Percentiles rank a stretch among this genome's conserved stretches.
These are phyloP conservation scores for Callorhinus ursinus DNA, from an alignment of 2,113 vertebrate species.

Conservation along the genomic window DNA sequence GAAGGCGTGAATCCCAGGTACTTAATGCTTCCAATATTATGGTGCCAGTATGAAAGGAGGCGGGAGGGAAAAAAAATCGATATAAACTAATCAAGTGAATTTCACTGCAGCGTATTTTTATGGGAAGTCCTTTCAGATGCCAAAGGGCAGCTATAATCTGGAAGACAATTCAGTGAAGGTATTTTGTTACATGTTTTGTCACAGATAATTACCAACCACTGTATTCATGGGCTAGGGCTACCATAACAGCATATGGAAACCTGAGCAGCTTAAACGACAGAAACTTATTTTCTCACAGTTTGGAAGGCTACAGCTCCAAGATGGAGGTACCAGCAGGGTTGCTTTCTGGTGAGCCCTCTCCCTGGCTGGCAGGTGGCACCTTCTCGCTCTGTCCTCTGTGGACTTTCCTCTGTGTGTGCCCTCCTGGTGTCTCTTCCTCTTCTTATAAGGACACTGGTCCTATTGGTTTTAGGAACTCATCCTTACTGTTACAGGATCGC, in stretches of 20 bases:
- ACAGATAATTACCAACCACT: background rate
- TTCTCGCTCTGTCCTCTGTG: background rate
- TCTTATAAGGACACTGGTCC: background rate
- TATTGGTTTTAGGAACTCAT: background rate
- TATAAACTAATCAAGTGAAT: background rate
- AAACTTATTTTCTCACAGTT: background rate
- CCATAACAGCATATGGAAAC: background rate
- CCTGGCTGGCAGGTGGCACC: background rate
- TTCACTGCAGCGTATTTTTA: background rate
- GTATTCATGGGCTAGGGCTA: background rate
- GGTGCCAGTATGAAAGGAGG: background rate
- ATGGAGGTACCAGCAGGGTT: background rate
- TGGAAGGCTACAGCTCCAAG: background rate
- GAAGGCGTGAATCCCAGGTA: background rate
- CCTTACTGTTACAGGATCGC: background rate
- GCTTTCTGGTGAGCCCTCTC: background rate
- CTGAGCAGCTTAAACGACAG: background rate
- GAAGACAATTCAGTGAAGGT: conserved; percentile 54
- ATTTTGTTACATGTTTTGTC: conserved; percentile 15
- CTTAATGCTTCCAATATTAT: background rate
- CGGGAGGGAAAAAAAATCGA: background rate
- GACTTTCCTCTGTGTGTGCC: background rate
- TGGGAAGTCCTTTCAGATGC: background rate
- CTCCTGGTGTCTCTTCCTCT: background rate
- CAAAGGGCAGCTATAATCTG: conserved; percentile 43